These are phyloP conservation scores for Struthio camelus DNA, from an alignment of 2,113 vertebrate species.

Conservation along the genomic window DNA sequence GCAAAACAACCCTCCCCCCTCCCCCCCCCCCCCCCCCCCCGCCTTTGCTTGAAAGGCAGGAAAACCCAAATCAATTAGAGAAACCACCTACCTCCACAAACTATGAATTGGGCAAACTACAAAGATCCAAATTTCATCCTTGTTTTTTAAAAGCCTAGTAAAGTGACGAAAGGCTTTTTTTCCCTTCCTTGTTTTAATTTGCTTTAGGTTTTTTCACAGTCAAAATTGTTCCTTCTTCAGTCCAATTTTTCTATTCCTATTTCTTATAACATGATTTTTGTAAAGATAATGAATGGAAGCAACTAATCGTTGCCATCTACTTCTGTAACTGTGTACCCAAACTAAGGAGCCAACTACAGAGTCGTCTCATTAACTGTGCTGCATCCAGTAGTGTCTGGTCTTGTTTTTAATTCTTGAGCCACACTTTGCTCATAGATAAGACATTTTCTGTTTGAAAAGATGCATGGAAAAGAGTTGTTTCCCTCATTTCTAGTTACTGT, in stretches of 20 bases:
- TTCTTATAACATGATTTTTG: not conserved
- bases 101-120: not conserved
- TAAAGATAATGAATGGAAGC: not conserved
- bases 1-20: not conserved
- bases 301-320: not conserved
- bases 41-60: not conserved
- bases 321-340: not conserved
- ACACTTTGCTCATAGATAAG: rapidly evolving
- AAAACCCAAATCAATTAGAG: not conserved
- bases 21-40: no score
- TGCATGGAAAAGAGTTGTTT: not conserved
- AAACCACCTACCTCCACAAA: not conserved
- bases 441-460: not conserved
- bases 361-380: not conserved
- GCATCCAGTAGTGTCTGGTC: not conserved
- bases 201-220: not conserved
- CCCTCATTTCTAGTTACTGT: not conserved
- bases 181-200: not conserved
- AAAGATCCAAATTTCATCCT: not conserved
- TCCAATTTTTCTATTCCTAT: not conserved
- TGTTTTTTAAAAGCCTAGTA: not conserved
- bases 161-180: not conserved
- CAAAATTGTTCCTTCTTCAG: not conserved
- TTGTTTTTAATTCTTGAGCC: not conserved
- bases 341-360: not conserved